Percentiles rank a stretch among this genome's conserved stretches.
Evolutionary conservation across 2,113 vertebrate genomes (phyloP).

Genomic region (Cottus gobio): DNA sequence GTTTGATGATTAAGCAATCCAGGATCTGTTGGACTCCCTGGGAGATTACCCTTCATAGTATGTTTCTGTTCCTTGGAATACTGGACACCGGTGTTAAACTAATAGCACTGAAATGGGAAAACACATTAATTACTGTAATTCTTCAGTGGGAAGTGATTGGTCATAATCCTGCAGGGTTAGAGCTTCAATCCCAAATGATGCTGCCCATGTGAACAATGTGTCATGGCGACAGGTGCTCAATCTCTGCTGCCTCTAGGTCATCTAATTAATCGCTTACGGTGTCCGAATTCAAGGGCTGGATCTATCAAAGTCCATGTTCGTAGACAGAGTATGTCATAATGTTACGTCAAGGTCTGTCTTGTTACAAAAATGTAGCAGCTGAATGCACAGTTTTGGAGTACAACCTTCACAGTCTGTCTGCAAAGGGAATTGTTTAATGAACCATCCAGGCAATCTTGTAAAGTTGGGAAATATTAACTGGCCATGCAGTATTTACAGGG

Average conservation of each 20-base stretch:
- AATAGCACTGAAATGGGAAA: neutral
- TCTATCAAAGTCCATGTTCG: constrained; percentile 13
- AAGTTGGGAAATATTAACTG: neutral
- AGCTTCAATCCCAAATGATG: constrained; percentile 10
- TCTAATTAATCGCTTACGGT: constrained; percentile 43
- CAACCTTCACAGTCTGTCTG: neutral
- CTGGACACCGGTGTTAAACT: neutral
- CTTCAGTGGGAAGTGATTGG: neutral
- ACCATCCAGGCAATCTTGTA: neutral
- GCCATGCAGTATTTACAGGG: neutral
- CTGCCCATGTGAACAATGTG: constrained; percentile 33
- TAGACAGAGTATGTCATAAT: constrained; percentile 7
- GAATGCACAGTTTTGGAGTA: neutral
- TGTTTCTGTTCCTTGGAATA: neutral
- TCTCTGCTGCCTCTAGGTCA: constrained; percentile 46
- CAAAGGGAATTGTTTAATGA: neutral
- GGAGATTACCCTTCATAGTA: neutral
- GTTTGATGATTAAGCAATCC: neutral
- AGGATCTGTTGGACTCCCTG: neutral
- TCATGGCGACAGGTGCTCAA: constrained; percentile 46
- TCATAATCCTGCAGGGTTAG: constrained; percentile 26
- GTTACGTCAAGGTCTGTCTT: neutral
- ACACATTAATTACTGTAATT: neutral
- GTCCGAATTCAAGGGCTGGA: constrained; percentile 17
- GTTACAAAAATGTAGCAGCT: neutral